Evolutionary conservation across 2,113 vertebrate species (phyloP).

Genomic region (Falco punctatus): DNA sequence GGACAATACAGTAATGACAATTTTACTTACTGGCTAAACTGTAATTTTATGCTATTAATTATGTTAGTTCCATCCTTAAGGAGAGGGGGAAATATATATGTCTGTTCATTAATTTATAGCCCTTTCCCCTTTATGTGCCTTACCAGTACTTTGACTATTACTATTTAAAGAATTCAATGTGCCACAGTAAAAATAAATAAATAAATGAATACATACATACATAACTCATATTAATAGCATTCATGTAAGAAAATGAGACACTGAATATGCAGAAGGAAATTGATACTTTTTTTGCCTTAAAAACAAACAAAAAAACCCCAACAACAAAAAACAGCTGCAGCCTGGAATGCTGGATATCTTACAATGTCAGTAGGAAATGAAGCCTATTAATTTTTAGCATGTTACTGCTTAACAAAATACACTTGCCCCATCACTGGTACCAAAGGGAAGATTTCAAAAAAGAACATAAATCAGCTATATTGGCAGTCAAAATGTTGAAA

Average conservation of each 20-base stretch:
- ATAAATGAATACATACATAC: not conserved
- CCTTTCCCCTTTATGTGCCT: not conserved
- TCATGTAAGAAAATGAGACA: not conserved
- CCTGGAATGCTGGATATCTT: not conserved
- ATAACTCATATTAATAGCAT: not conserved
- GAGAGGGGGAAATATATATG: not conserved
- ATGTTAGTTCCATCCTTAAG: not conserved
- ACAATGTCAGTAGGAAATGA: slow-evolving; percentile 13
- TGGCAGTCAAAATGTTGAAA: slow-evolving; percentile 48
- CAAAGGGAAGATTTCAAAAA: slow-evolving; percentile 25
- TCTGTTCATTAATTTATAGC: not conserved
- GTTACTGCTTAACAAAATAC: slow-evolving; percentile 26
- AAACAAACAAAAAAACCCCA: not conserved
- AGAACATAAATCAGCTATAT: slow-evolving; percentile 40
- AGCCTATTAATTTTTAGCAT: slow-evolving; percentile 55
- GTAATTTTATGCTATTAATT: not conserved
- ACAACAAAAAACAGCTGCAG: not conserved
- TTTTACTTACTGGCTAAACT: not conserved
- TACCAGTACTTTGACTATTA: not conserved
- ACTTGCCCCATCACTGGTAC: slow-evolving; percentile 15
- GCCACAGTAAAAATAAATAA: not conserved
- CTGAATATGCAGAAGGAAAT: not conserved
- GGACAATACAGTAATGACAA: not conserved
- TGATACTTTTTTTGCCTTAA: not conserved
- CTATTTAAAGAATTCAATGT: not conserved